phyloP scores from a whole-genome alignment of 2,888 invertebrate species.

The Lycia hirtaria region DNA sequence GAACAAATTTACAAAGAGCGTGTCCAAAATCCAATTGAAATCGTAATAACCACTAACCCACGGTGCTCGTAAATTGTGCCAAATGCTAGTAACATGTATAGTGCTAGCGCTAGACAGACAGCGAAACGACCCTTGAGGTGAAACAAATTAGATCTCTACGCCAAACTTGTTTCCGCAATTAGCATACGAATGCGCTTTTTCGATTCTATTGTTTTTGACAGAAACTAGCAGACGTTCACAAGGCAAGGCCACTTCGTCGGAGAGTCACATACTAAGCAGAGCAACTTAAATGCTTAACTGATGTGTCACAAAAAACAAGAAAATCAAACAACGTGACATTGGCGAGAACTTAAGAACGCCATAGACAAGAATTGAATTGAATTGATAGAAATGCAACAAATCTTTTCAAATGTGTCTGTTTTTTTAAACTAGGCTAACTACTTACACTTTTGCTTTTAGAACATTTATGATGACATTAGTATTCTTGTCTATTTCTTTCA shows the following conservation, averaged over 20 bases:
- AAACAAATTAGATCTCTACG: slow-evolving; percentile 13
- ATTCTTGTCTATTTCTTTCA: no score
- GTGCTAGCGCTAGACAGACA: slow-evolving; percentile 11
- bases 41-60: background rate
- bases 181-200: slow-evolving; percentile 14
- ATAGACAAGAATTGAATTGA: no score
- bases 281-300: no score
- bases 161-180: slow-evolving; percentile 17
- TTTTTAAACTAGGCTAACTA: background rate
- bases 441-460: background rate
- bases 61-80: slow-evolving; percentile 7
- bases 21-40: slow-evolving; percentile 5
- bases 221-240: no score
- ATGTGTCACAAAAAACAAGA: no score
- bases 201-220: background rate
- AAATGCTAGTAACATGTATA: slow-evolving; percentile 1
- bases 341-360: no score
- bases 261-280: no score
- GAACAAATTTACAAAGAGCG: background rate
- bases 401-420: background rate
- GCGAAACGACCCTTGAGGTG: slow-evolving; percentile 12
- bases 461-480: background rate
- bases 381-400: background rate
- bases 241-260: no score
- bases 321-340: no score